Base-by-base conservation (phyloP, 2,888 invertebrate species). In the Tetheella fluctuosa region DNA sequence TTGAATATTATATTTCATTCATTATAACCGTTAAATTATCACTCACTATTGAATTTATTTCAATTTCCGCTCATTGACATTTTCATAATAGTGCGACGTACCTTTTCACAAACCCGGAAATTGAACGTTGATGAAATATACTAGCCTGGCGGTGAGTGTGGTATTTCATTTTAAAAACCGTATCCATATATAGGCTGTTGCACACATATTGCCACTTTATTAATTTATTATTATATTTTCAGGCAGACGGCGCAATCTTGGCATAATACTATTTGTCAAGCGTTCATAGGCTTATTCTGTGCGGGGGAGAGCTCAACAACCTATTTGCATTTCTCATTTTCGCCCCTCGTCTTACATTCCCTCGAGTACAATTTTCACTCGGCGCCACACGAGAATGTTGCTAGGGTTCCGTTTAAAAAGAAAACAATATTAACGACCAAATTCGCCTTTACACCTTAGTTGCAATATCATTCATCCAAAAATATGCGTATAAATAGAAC, bases 311-410 rank as follows among this genome's bases (percentile, higher is more conserved):
- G 81, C 85, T 87, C 86, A 85, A 84, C 85, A 84, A 81, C 83
- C 80, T 86, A 91, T 91, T 91, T 91, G 88, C 90, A 91, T 90
- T 88, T 91, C 89, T 89, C 89, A 91, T 91, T 90, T 90, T 83
- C 87, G 79, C 85, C 89, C 88, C 86, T 83, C 85, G 77, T 81
- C 81, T 80, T 80, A 79, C 76, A 77, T 71, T 85, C 88, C 82
- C 85, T 73, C 69, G 85, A 75, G 88, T 79, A 82, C 83, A 85
- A 89, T 89, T 86, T 87, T 82, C 85, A 83, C 80, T 84, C 73
- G 71, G 72, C 80, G 78, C 75, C 77, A 78, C 77, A 74, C 73
- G 71, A 78, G 76, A 70, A 71, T 75, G 67, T 80, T 79, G 74
- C 80, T 81, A 77, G 79, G 73, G 77, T 75, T 72, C 77, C 72